Conservation (phyloP, 2,797 vertebrate genomes). For the Gastrophryne carolinensis region DNA sequence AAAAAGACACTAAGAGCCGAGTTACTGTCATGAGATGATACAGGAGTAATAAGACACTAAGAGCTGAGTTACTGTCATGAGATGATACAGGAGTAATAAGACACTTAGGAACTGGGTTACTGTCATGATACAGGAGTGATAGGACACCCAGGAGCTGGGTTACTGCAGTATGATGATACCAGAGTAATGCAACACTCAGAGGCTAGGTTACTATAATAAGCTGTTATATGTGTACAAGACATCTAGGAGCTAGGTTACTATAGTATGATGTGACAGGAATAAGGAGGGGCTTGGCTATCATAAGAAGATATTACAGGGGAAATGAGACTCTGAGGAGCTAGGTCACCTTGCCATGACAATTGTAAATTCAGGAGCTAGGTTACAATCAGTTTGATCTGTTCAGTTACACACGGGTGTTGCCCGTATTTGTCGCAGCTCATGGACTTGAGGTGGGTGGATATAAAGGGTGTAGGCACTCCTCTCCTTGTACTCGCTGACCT, state of each 20-base stretch:
- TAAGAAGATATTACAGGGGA: background rate
- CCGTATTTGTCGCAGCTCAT: background rate
- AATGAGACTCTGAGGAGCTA: background rate
- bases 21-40: background rate
- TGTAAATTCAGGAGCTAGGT: background rate
- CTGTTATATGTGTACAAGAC: background rate
- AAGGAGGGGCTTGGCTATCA: background rate
- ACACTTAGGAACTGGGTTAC: background rate
- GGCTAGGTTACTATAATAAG: background rate
- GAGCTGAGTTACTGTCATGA: background rate
- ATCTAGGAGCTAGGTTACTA: background rate
- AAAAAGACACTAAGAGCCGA: background rate
- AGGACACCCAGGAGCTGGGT: background rate
- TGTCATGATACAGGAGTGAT: background rate
- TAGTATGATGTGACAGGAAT: background rate
- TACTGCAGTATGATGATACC: background rate
- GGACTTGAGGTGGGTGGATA: background rate
- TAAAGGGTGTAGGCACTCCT: background rate
- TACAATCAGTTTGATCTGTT: background rate
- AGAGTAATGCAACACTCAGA: background rate
- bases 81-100: background rate
- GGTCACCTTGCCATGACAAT: background rate
- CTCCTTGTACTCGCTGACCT: conserved; percentile 33
- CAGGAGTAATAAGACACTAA: background rate
- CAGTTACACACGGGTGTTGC: background rate